These are phyloP conservation scores for Eucidaris tribuloides DNA, from an alignment of 35 echinoderm and acorn worm species.

Conservation along the genomic window DNA sequence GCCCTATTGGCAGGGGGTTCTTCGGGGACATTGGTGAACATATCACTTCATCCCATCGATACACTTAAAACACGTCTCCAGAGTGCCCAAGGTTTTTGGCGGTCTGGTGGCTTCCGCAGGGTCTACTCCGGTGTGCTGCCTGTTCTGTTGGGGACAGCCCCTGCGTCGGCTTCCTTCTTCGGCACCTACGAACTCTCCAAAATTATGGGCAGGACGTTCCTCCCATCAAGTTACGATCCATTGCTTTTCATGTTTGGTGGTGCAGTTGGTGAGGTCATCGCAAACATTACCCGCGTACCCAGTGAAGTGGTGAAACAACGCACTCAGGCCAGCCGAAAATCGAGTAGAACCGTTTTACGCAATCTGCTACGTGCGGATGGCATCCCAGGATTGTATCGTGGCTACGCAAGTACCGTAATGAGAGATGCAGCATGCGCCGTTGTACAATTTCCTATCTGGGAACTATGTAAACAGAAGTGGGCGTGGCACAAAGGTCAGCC, in stretches of 20 bases:
- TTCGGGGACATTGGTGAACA: constrained; percentile 69
- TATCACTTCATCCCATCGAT: constrained; percentile 83
- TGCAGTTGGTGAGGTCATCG: constrained; percentile 63
- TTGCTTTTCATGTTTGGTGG: constrained; percentile 62
- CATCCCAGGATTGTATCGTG: constrained; percentile 71
- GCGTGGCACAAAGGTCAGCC: constrained; percentile 37
- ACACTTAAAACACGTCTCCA: constrained; percentile 95
- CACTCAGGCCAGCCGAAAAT: constrained; percentile 54
- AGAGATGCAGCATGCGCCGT: constrained; percentile 88
- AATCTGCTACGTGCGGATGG: constrained; percentile 56
- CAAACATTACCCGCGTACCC: constrained; percentile 76
- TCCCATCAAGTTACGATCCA: constrained; percentile 21
- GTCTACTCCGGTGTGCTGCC: constrained; percentile 73
- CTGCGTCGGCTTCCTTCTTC: constrained; percentile 81
- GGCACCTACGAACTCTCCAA: constrained; percentile 74
- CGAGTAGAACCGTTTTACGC: constrained; percentile 47
- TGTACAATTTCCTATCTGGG: constrained; percentile 94
- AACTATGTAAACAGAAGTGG: constrained; percentile 79
- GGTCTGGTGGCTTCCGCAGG: constrained; percentile 77
- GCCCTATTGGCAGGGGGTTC: constrained; percentile 73
- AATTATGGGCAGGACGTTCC: constrained; percentile 12
- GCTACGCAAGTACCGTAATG: constrained; percentile 74
- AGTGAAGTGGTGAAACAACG: constrained; percentile 94
- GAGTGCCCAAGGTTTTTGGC: constrained; percentile 69
- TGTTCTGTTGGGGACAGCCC: constrained; percentile 67